These are phyloP conservation scores for Campylomormyrus numenius DNA, from an alignment of 2,113 vertebrate species.

Conservation along the genomic window DNA sequence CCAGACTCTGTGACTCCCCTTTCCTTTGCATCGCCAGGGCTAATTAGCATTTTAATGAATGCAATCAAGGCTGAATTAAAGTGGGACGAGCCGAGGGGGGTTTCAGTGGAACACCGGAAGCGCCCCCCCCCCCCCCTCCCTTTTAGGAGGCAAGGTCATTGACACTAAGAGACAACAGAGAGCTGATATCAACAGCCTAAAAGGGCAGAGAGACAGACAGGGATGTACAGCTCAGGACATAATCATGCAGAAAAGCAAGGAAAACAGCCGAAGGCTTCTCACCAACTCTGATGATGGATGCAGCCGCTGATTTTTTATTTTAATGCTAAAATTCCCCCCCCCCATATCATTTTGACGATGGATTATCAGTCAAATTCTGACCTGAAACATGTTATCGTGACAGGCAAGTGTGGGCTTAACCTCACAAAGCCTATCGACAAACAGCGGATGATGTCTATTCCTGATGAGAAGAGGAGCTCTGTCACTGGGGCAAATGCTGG, in stretches of 20 bases:
- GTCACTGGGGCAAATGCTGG: neutral
- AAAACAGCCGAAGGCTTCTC: neutral
- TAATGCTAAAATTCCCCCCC: neutral
- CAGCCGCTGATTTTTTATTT: neutral
- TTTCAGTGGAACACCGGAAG: neutral
- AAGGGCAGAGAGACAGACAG: neutral
- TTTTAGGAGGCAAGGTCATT: neutral
- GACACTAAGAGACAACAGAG: neutral
- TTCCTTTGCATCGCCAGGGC: neutral
- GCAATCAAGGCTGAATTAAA: neutral
- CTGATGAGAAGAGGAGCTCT: neutral
- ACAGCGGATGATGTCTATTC: neutral
- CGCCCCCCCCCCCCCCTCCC: neutral
- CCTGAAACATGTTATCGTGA: neutral
- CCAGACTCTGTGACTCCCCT: neutral
- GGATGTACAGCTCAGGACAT: neutral
- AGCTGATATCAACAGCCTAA: neutral
- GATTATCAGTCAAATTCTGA: neutral
- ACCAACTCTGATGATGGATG: neutral
- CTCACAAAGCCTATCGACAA: neutral
- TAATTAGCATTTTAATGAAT: slow-evolving; percentile 12
- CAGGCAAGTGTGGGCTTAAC: neutral
- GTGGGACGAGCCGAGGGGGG: neutral
- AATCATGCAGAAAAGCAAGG: neutral
- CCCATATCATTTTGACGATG: neutral